Evolutionary conservation across 1,140 invertebrate species (phyloP), one percentile per base, ranked within the genome.

Genomic region (Elysia chlorotica): DNA sequence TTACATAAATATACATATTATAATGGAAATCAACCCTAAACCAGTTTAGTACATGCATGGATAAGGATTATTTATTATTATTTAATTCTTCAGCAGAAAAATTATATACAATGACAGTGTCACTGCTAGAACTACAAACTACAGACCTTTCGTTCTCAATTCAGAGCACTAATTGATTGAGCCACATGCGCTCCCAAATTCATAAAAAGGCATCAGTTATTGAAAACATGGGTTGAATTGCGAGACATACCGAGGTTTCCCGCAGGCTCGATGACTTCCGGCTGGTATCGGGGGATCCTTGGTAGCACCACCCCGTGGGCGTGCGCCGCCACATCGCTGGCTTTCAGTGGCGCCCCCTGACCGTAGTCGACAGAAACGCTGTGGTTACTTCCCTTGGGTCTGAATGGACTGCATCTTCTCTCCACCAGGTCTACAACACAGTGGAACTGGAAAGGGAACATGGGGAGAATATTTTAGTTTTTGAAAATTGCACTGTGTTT

Each of bases 301-400:
- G 69, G 69, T 31, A 71, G 10, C 37, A 71, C 31, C 6, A 71
- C 69, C 30, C 69, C 69, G 6, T 71, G 69, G 28, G 69, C 57
- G 59, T 71, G 69, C 21, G 31, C 57, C 6, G 69, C 57, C 37
- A 71, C 57, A 33, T 53, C 63, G 3, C 69, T 38, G 3, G 53
- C 35, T n/a, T n/a, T n/a, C n/a, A n/a, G n/a, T n/a, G n/a, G n/a
- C 19, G 61, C 69, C 30, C 63, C 28, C 3, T 48, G 25, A 2
- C n/a, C 17, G 25, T 35, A 73, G 53, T 23, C 59, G 36, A 65
- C 68, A 21, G n/a, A 70, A 69, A 6, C 59, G 54, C 35, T 25
- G 57, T 53, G 71, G 67, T 36, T 75, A 61, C 33, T 62, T 57
- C 30, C 71, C 54, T 28, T 31, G n/a, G n/a, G n/a, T 37, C 4